Base-by-base conservation (phyloP, 2,888 invertebrate genomes). In the Lamellibrachia columna region DNA sequence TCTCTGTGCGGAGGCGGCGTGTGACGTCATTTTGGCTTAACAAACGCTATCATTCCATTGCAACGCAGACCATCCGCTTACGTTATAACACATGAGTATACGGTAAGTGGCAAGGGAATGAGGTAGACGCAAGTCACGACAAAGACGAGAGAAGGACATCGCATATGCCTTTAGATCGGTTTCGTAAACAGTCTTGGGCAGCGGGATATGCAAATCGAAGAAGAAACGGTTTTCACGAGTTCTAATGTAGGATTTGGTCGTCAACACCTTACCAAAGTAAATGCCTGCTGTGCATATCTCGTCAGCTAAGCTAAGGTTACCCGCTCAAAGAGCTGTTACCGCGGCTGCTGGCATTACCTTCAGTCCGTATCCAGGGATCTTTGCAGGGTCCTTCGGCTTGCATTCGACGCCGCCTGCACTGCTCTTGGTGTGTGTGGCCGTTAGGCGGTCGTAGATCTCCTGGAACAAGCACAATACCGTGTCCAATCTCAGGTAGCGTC, bases 361-460 rank as follows among this genome's bases (percentile, higher is more conserved):
- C n/a, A 52, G 60, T 11, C 93, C 93, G 53, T 92, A 92, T 9
- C 93, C 93, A 22, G 93, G 93, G 11, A 90, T 60, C 90, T 93
- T 93, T 53, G 40, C n/a, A 22, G 92, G 60, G 6, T 92, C 92
- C 0, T 8, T 3, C n/a, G 52, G 75, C 15, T n/a, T 7, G 9
- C 93, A 90, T 2, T n/a, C n/a, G 52, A 52, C 53, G 40, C 90
- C 90, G 3, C 92, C 92, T 28, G 75, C 90, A 52, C 90, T 90
- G 93, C 92, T 92, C 90, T 92, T 92, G 3, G 93, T 93, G 92
- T 93, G 93, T 8, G 92, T 92, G 53, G 28, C 90, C 7, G 52
- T n/a, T 15, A 93, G 75, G 8, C 93, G 93, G 22, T 58, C 40
- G 53, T 75, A 92, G 22, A 92, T 92, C 40, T 58, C 92, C 92